Base-by-base conservation (phyloP, 2,888 invertebrate species). In the Anoncus sp. region DNA sequence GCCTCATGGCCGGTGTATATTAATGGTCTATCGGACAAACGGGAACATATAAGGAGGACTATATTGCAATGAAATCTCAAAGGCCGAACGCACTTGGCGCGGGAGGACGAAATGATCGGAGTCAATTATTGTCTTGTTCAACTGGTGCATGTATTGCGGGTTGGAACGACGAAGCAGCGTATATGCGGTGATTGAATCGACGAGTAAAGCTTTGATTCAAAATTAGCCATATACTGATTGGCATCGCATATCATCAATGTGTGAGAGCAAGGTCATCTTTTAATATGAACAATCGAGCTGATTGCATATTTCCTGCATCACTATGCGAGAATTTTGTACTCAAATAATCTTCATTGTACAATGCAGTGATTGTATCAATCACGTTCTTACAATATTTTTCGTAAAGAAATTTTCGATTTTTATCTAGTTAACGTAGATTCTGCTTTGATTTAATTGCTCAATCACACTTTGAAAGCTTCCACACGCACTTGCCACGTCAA, bases 31-130 rank as follows among this genome's bases (percentile, higher is more conserved):
- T 59, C 38, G 57, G 18, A 51, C 10, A 40, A 57, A 18, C 27
- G 43, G 27, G 45, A 45, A 43, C 24, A 40, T 40, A 62, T 22
- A 22, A 16, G 47, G n/a, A 66, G 60, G 43, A 31, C 43, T 14
- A 18, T 38, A 35, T 69, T 35, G 45, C 66, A 71, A 71, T 78
- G 66, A 71, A 75, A 71, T 71, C 59, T 60, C 66, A 65, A 66
- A 71, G 60, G 60, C 66, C 60, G 70, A 75, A n/a, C n/a, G n/a
- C 65, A 43, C 53, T 63, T 45, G 53, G 75, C 31, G 71, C 60
- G 71, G 60, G 78, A 78, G 78, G 75, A 75, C 75, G 43, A 72
- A 79, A 63, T 79, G 78, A 79, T 79, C 75, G 63, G 62, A 67
- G 71, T 72, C 78, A 75, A 79, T 79, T 79, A 72, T 78, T 51